Conservation (phyloP, 1,140 invertebrate species). For the Littorina saxatilis region DNA sequence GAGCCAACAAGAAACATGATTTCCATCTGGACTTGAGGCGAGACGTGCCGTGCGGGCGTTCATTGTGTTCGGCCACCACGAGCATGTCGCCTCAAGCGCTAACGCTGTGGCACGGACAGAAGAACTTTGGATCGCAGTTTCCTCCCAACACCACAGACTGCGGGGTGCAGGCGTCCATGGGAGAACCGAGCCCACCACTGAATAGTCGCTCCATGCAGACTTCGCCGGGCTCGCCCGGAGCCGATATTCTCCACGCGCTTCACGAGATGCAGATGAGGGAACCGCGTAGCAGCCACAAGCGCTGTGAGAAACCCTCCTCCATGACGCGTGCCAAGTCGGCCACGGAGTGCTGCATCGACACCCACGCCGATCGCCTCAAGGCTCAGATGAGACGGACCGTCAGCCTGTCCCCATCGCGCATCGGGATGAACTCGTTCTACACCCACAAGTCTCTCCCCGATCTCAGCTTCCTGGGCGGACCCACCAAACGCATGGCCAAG, state of each 20-base stretch:
- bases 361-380: constrained; percentile 17
- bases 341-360: constrained; percentile 36
- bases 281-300: not conserved
- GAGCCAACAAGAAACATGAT: not conserved
- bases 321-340: constrained; percentile 40
- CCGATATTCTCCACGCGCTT: constrained; percentile 62
- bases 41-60: constrained; percentile 36
- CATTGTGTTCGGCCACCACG: constrained; percentile 47
- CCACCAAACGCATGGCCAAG: constrained; percentile 6
- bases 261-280: constrained; percentile 54
- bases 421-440: constrained; percentile 54
- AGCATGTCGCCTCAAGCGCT: constrained; percentile 65
- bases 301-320: not conserved
- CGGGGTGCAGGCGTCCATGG: constrained; percentile 66
- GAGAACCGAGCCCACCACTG: constrained; percentile 32
- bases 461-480: constrained; percentile 58
- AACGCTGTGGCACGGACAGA: constrained; percentile 69
- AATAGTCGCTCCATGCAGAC: constrained; percentile 60
- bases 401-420: constrained; percentile 47
- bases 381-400: constrained; percentile 38
- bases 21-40: constrained; percentile 31
- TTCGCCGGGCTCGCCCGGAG: constrained; percentile 53
- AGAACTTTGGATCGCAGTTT: constrained; percentile 70
- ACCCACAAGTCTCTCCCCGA: constrained; percentile 67
- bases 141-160: constrained; percentile 69